Percentiles rank a stretch among this genome's conserved stretches.
These are phyloP conservation scores for Nasonia vitripennis DNA, from an alignment of 1,140 invertebrate species.

Conservation along the genomic window DNA sequence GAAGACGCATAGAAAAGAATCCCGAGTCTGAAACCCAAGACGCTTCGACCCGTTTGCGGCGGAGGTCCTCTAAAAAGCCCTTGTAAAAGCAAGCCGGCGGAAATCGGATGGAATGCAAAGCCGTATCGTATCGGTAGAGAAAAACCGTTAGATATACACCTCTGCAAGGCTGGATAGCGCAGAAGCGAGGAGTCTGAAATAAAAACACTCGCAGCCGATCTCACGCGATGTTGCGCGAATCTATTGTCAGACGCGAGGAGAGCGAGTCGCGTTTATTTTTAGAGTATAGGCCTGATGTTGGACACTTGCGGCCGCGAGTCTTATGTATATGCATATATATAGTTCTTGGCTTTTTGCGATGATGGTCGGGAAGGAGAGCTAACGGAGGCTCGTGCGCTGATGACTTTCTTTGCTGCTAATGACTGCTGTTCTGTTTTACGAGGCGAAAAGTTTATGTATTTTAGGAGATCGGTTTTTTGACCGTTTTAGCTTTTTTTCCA, in stretches of 20 bases:
- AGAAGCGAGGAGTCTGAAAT: background rate
- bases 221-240: conserved; percentile 17
- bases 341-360: too few relatives aligned
- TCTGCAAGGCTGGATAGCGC: background rate
- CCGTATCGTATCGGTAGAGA: background rate
- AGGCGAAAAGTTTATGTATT: background rate
- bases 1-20: background rate
- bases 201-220: conserved; percentile 6
- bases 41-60: too few relatives aligned
- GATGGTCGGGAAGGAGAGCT: background rate
- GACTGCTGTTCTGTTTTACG: background rate
- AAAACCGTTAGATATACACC: conserved; percentile 9
- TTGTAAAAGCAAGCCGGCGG: conserved; percentile 2
- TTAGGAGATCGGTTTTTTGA: background rate
- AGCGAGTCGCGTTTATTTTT: conserved; percentile 26
- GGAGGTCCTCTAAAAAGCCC: background rate
- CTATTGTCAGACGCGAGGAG: conserved; percentile 8
- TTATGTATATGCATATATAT: too few relatives aligned
- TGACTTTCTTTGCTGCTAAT: background rate
- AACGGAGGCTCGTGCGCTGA: background rate
- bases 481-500: background rate
- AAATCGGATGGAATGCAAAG: background rate
- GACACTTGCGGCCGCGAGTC: background rate
- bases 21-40: background rate
- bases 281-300: background rate